A percentile compares a stretch with the other conserved stretches of the same genome.
These are phyloP conservation scores for Miichthys miiuy DNA, from an alignment of 2,797 vertebrate genomes.

Conservation along the genomic window DNA sequence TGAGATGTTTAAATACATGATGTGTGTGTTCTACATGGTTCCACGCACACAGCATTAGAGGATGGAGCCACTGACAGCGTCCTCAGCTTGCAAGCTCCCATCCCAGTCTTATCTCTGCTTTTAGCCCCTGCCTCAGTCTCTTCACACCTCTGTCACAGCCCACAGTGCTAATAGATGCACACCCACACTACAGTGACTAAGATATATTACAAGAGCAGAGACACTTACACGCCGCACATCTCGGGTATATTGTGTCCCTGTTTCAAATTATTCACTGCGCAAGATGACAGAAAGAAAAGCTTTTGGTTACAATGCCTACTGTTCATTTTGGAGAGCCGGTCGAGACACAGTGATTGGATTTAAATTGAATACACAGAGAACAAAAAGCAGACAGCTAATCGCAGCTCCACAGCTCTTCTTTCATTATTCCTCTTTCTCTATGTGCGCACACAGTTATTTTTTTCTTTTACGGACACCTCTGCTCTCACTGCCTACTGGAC, in stretches of 20 bases:
- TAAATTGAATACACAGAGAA: conserved; percentile 2
- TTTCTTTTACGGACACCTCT: neutral
- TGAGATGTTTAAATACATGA: conserved; percentile 2
- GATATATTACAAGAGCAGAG: conserved; percentile 69
- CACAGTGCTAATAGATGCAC: conserved; percentile 79
- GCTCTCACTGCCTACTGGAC: neutral
- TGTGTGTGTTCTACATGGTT: neutral
- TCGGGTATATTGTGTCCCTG: conserved; percentile 78
- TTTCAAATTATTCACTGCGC: conserved; percentile 66
- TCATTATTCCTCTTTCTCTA: conserved; percentile 3
- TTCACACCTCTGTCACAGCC: conserved; percentile 76
- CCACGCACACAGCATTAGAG: neutral
- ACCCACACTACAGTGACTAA: conserved; percentile 76
- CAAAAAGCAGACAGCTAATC: conserved; percentile 15
- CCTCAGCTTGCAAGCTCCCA: conserved; percentile 20
- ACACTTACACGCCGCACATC: conserved; percentile 72
- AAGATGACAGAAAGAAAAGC: conserved; percentile 40
- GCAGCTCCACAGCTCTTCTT: neutral
- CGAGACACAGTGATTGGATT: conserved; percentile 9
- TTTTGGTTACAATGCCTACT: conserved; percentile 24
- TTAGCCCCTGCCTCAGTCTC: conserved; percentile 62
- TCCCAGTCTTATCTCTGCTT: conserved; percentile 63
- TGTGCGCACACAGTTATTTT: neutral
- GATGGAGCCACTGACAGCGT: neutral
- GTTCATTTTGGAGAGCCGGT: conserved; percentile 12